These are phyloP conservation scores for Sylvia atricapilla DNA, from an alignment of 2,113 vertebrate species.

Conservation along the genomic window DNA sequence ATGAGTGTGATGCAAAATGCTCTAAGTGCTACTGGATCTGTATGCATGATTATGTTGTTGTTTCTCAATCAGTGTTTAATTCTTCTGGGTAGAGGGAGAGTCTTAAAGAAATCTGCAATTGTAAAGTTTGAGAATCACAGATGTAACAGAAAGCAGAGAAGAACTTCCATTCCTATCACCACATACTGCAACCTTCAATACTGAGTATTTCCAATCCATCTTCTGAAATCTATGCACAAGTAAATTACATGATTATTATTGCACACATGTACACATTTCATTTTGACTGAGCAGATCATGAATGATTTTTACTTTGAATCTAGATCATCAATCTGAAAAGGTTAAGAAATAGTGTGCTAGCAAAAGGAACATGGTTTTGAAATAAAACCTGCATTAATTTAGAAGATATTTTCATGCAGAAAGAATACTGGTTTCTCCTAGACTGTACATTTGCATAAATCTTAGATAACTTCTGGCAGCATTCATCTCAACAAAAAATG, in stretches of 20 bases:
- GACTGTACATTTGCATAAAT: slow-evolving; percentile 14
- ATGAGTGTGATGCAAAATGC: not conserved
- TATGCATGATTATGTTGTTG: not conserved
- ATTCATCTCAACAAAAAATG: not conserved
- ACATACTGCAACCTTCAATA: not conserved
- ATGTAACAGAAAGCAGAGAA: not conserved
- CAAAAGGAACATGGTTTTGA: not conserved
- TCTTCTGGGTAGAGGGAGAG: not conserved
- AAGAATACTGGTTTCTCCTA: not conserved
- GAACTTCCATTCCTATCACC: not conserved
- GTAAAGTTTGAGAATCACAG: not conserved
- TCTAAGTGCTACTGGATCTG: not conserved
- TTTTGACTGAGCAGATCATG: not conserved
- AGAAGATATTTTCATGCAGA: not conserved
- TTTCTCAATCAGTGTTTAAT: not conserved
- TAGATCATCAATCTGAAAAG: not conserved
- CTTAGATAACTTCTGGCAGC: not conserved
- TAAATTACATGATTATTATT: not conserved
- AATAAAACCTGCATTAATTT: not conserved
- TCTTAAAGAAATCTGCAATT: not conserved
- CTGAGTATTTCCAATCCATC: not conserved
- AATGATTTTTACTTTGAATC: not conserved
- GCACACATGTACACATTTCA: not conserved
- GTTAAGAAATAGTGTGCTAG: not conserved
- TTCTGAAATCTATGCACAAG: not conserved